These are phyloP conservation scores for Oscheius sp. DNA, from an alignment of 2,888 invertebrate species.

Conservation along the genomic window DNA sequence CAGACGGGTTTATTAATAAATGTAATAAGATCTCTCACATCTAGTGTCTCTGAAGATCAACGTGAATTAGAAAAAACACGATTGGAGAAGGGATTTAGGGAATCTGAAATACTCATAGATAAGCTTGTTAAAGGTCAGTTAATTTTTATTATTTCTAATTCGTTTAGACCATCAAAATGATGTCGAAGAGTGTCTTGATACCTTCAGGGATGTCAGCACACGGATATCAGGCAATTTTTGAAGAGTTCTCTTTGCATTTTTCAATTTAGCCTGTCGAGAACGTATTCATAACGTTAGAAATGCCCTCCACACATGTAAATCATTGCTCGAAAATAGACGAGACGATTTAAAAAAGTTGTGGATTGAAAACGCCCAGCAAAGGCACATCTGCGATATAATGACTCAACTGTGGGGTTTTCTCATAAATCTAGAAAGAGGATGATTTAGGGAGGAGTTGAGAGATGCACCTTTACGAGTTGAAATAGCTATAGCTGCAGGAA, in stretches of 20 bases:
- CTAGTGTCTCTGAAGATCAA: conserved; percentile 87
- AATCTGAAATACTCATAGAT: conserved; percentile 87
- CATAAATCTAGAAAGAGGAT: background rate
- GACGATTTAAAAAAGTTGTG: conserved; percentile 92
- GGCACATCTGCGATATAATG: conserved; percentile 60
- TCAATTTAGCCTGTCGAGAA: conserved; percentile 76
- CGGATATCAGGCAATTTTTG: conserved; percentile 77
- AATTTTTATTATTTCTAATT: background rate
- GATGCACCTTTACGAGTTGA: conserved; percentile 48
- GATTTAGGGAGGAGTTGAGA: conserved; percentile 47
- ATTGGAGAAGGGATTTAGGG: conserved; percentile 89
- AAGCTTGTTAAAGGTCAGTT: conserved; percentile 80
- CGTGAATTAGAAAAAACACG: conserved; percentile 86
- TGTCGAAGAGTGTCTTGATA: conserved; percentile 82
- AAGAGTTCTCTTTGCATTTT: background rate
- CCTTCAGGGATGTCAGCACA: conserved; percentile 82
- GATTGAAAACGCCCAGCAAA: conserved; percentile 92
- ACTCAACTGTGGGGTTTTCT: conserved; percentile 54
- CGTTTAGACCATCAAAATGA: conserved; percentile 82
- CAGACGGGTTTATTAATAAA: conserved; percentile 79
- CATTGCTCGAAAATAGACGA: conserved; percentile 85
- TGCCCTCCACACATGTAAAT: conserved; percentile 84
- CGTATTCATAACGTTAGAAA: conserved; percentile 83
- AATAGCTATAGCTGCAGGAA: conserved; percentile 23
- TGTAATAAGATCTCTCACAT: conserved; percentile 90